Evolutionary conservation across 2,888 invertebrate genomes (phyloP), one percentile per base, ranked within the genome.

Genomic region (Rutpela maculata): DNA sequence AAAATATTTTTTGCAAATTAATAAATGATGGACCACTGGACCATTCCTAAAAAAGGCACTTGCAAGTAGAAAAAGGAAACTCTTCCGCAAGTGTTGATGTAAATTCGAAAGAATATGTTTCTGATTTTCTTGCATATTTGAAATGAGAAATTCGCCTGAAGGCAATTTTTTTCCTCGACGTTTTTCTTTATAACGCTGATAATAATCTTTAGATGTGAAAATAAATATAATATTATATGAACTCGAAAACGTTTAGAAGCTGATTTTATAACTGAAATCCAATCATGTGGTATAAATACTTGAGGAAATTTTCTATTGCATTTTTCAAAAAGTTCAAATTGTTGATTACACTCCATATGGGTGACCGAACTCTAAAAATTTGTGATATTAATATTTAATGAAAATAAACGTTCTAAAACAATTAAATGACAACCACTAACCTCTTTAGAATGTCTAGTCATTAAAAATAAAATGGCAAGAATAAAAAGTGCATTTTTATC

Each of bases 231-330:
- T 63, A 35, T 63, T 18, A 63, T 18, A 63, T 63, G 63, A 15
- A 63, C 63, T 18, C 15, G 19, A 17, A 63, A 63, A 15, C 38
- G 2, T 15, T 38, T 63, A 17, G 63, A 63, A 63, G n/a, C 63
- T 63, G 63, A 63, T 63, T 17, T 18, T 63, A 63, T 63, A 17
- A 63, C 38, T 7, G n/a, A 18, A 7, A 11, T 35, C 63, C 63
- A 63, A 38, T 63, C 35, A 17, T 38, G 35, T 38, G 63, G 63
- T 7, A 63, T 15, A 26, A 63, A 63, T 63, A 63, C 63, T 35
- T 63, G 63, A 12, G 63, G 63, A 63, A 31, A 31, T 31, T 63
- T 63, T 17, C 63, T 63, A 35, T 63, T 63, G 38, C 63, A 63
- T 63, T 63, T 63, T 18, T 63, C 63, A 12, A 38, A 17, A 3